phyloP scores from a whole-genome alignment of 35 echinoderm and acorn worm genomes.

The Heliocidaris tuberculata region DNA sequence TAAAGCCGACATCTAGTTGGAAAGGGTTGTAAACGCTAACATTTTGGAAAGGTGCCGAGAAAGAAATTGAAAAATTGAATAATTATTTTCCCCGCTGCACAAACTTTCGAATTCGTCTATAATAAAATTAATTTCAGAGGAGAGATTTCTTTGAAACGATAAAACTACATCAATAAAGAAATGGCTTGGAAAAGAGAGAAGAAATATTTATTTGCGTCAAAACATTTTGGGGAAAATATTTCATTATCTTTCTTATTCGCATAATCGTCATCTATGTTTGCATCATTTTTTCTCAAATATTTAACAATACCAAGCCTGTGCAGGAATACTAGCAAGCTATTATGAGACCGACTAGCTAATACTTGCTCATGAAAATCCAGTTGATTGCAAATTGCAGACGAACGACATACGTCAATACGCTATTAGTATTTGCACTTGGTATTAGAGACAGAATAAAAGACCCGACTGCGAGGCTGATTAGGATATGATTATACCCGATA shows the following conservation, averaged over 20 bases:
- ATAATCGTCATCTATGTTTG: too few species aligned
- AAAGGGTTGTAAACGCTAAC: neutral
- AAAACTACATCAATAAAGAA: neutral
- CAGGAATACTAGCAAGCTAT: too few species aligned
- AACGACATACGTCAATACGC: neutral
- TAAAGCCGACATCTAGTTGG: neutral
- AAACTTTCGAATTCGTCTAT: neutral
- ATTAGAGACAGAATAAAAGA: neutral
- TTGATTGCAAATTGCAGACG: neutral
- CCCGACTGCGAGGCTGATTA: neutral
- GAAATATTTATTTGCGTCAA: too few species aligned
- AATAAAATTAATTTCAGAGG: neutral
- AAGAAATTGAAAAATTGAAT: neutral
- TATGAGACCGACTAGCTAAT: neutral
- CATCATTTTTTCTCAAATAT: too few species aligned
- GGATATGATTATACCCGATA: neutral
- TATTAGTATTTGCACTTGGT: neutral
- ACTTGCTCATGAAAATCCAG: neutral
- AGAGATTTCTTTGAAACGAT: neutral
- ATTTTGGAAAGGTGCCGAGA: conserved; percentile 7
- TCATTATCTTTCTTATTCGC: too few species aligned
- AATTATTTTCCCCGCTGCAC: neutral
- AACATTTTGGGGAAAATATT: too few species aligned
- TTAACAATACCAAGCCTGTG: too few species aligned
- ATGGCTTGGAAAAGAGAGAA: neutral